Evolutionary conservation across 2,113 vertebrate species (phyloP).

Genomic region (Ellobius talpinus): DNA sequence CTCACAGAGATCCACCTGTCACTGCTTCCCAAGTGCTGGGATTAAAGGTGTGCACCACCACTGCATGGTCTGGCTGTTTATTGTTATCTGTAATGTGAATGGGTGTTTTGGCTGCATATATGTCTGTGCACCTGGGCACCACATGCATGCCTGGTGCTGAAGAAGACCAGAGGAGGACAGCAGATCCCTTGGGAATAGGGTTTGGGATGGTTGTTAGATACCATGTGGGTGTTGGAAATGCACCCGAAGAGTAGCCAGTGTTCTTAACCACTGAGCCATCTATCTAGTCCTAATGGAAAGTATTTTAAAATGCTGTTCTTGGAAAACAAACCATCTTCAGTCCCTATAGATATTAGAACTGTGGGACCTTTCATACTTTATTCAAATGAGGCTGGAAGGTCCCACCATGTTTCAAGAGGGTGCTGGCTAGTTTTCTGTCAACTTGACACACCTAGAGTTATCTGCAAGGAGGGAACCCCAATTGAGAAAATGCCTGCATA

Average conservation of each 20-base stretch:
- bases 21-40: too few relatives aligned
- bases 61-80: not conserved
- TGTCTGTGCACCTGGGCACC: not conserved
- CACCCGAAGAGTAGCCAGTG: not conserved
- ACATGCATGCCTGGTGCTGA: not conserved
- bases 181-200: not conserved
- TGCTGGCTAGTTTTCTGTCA: not conserved
- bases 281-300: not conserved
- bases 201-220: not conserved
- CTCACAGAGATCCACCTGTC: too few relatives aligned
- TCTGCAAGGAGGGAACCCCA: not conserved
- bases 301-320: not conserved
- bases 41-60: too few relatives aligned
- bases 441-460: not conserved
- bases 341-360: not conserved
- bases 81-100: not conserved
- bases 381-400: not conserved
- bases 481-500: not conserved
- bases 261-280: not conserved
- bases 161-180: not conserved
- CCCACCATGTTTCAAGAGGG: not conserved
- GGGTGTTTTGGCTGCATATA: not conserved
- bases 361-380: not conserved
- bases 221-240: not conserved
- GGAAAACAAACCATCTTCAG: conserved; percentile 37